Conservation (phyloP, 2,888 invertebrate genomes). For the Girardia tigrina region DNA sequence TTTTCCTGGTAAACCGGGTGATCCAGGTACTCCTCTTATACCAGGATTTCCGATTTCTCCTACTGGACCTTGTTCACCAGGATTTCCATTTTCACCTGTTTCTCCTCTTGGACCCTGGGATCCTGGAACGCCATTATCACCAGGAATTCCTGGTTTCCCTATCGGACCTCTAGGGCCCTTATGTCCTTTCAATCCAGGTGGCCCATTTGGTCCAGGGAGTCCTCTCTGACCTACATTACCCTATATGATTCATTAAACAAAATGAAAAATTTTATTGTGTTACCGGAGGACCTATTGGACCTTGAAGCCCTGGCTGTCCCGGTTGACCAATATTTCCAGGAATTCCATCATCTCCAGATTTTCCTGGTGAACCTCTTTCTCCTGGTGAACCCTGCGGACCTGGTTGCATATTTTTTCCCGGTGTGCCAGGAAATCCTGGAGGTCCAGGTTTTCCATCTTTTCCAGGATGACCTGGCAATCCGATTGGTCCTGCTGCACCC, state of each 20-base stretch:
- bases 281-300: slow-evolving; percentile 37
- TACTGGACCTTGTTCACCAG: slow-evolving; percentile 30
- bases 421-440: slow-evolving; percentile 31
- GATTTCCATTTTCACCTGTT: slow-evolving; percentile 31
- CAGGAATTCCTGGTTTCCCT: neutral
- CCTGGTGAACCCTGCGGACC: slow-evolving; percentile 37
- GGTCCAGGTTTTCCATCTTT: slow-evolving; percentile 36
- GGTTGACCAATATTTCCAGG: slow-evolving; percentile 31
- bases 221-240: slow-evolving; percentile 30
- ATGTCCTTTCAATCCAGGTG: slow-evolving; percentile 26
- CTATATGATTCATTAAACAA: neutral
- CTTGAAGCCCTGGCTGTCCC: slow-evolving; percentile 20
- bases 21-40: slow-evolving; percentile 17
- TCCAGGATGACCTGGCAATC: slow-evolving; percentile 36
- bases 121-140: slow-evolving; percentile 1
- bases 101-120: neutral
- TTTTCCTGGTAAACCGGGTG: slow-evolving; percentile 1
- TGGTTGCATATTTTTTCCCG: slow-evolving; percentile 26
- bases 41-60: slow-evolving; percentile 33
- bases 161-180: neutral
- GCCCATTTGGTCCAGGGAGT: slow-evolving; percentile 20
- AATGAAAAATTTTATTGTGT: too few species aligned
- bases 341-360: slow-evolving; percentile 32
- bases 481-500: slow-evolving; percentile 37
- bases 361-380: slow-evolving; percentile 21